Conservation (phyloP, 2,113 vertebrate genomes). For the Cepphus grylle region DNA sequence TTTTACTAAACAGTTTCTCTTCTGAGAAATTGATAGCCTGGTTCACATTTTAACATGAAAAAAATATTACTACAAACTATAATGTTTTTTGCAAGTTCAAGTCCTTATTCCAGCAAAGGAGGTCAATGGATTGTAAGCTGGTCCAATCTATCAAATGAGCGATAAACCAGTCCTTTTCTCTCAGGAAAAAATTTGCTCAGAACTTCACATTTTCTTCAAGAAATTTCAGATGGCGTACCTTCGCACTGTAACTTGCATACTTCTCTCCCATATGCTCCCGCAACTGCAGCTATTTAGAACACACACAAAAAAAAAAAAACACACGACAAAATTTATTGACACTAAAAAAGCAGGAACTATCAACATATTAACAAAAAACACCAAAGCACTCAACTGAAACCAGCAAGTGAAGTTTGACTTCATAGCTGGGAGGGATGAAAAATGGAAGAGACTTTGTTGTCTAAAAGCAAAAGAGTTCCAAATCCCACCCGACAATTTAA, state of each 20-base stretch:
- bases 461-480: neutral
- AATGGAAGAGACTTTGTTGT: neutral
- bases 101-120: neutral
- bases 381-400: neutral
- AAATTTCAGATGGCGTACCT: conserved; percentile 93
- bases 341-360: neutral
- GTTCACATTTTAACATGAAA: conserved; percentile 33
- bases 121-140: neutral
- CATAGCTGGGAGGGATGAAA: neutral
- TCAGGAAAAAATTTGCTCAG: conserved; percentile 42
- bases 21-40: neutral
- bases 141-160: neutral
- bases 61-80: neutral
- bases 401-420: neutral
- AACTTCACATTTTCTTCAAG: conserved; percentile 88
- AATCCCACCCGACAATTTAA: neutral
- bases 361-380: neutral
- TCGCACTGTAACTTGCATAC: conserved; percentile 83
- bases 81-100: neutral
- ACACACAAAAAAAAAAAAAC: conserved; percentile 14
- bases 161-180: conserved; percentile 17
- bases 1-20: neutral
- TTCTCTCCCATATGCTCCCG: conserved; percentile 87
- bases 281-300: conserved; percentile 76
- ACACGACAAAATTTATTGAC: neutral